Percentiles rank a stretch among this genome's conserved stretches.
Evolutionary conservation across 1,140 invertebrate species (phyloP).

Genomic region (Meteorus sp.): DNA sequence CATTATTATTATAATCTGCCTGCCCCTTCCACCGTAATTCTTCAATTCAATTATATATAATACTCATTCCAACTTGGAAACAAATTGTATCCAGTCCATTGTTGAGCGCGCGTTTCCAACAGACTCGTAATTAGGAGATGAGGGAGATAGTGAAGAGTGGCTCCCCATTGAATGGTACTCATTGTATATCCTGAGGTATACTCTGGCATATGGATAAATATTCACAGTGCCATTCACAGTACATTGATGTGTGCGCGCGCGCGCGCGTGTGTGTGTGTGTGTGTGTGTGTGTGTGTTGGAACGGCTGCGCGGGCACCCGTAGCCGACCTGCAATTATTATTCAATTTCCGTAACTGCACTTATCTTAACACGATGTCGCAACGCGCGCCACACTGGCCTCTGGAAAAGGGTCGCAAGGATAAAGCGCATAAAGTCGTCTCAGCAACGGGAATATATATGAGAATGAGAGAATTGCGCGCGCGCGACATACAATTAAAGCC

Average conservation of each 20-base stretch:
- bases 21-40: too few relatives aligned
- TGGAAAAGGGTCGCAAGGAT: slow-evolving; percentile 6
- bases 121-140: slow-evolving; percentile 48
- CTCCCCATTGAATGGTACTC: background rate
- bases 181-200: background rate
- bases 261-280: background rate
- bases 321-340: slow-evolving; percentile 47
- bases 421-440: slow-evolving; percentile 11
- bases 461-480: slow-evolving; percentile 20
- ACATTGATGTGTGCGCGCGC: background rate
- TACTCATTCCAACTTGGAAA: too few relatives aligned
- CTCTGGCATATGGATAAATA: too few relatives aligned
- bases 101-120: slow-evolving; percentile 36
- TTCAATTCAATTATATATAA: too few relatives aligned
- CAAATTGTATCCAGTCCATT: slow-evolving; percentile 27
- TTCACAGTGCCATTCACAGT: too few relatives aligned
- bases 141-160: slow-evolving; percentile 31
- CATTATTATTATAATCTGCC: too few relatives aligned
- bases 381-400: slow-evolving; percentile 22
- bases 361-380: slow-evolving; percentile 52
- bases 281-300: slow-evolving; percentile 11
- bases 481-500: slow-evolving; percentile 49
- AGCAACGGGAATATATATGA: slow-evolving; percentile 14
- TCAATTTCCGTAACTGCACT: slow-evolving; percentile 52
- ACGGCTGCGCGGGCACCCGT: slow-evolving; percentile 14